Percentiles rank a stretch among this genome's conserved stretches.
Conservation (phyloP, 2,113 vertebrate genomes). For the Oncorhynchus kisutch region DNA sequence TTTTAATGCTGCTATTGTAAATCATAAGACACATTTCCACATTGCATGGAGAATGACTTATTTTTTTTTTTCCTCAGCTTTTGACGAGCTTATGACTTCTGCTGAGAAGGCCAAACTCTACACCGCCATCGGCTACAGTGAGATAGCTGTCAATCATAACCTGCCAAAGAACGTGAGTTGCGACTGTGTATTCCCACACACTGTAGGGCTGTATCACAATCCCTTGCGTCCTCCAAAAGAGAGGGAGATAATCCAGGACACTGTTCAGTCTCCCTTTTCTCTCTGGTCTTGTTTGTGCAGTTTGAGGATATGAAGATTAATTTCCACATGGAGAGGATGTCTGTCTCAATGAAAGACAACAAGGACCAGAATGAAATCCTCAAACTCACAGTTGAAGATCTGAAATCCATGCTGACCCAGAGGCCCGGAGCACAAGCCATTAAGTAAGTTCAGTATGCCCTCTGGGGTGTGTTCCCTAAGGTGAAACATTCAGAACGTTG, state of each 20-base stretch:
- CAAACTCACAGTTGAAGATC: conserved; percentile 82
- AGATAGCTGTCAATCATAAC: conserved; percentile 88
- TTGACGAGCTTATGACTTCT: conserved; percentile 76
- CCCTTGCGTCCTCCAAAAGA: neutral
- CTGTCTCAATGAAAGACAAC: conserved; percentile 83
- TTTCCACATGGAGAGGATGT: conserved; percentile 86
- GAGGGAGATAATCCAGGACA: no score
- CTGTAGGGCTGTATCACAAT: neutral
- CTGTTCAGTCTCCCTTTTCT: neutral
- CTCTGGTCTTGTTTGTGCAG: conserved; percentile 61
- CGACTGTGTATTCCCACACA: neutral
- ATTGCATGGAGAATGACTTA: no score
- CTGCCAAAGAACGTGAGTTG: conserved; percentile 89
- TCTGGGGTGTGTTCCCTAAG: no score
- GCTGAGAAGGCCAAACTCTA: conserved; percentile 92
- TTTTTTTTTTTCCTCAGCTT: neutral
- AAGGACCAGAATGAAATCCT: conserved; percentile 82
- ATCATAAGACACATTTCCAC: no score
- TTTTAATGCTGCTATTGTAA: no score
- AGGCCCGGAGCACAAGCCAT: conserved; percentile 92
- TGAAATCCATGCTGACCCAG: conserved; percentile 83
- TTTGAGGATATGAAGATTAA: conserved; percentile 92
- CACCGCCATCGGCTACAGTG: conserved; percentile 97
- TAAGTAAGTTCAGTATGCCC: conserved; percentile 71
- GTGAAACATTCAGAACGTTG: no score